phyloP scores from a whole-genome alignment of 2,113 vertebrate species.

The Salvelinus namaycush region DNA sequence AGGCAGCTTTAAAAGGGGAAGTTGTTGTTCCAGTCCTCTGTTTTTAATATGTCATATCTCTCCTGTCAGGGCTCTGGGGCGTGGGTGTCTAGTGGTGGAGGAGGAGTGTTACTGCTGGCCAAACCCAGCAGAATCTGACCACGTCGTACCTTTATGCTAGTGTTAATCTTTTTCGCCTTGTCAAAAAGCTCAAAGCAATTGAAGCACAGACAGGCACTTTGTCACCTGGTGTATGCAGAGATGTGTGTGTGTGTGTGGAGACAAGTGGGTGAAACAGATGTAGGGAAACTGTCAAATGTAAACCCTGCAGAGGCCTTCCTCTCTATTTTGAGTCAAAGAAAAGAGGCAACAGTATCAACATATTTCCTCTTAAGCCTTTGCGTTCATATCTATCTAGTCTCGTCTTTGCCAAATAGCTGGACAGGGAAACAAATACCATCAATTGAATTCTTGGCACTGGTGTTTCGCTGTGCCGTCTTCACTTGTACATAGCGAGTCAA shows the following conservation, averaged over 20 bases:
- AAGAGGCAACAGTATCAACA: constrained; percentile 59
- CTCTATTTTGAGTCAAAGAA: constrained; percentile 76
- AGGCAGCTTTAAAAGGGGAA: constrained; percentile 52
- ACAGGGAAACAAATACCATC: constrained; percentile 73
- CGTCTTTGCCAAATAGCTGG: constrained; percentile 69
- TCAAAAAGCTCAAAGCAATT: constrained; percentile 63
- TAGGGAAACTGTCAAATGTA: constrained; percentile 64
- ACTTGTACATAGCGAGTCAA: constrained; percentile 37
- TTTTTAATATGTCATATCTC: constrained; percentile 66
- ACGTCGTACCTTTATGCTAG: constrained; percentile 59
- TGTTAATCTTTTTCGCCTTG: constrained; percentile 56
- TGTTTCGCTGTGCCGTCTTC: constrained; percentile 42
- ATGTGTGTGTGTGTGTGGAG: constrained; percentile 12
- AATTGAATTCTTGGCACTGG: constrained; percentile 56
- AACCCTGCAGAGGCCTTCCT: constrained; percentile 70
- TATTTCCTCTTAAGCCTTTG: constrained; percentile 63
- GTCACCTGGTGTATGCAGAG: constrained; percentile 42
- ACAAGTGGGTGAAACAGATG: constrained; percentile 58
- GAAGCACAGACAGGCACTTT: constrained; percentile 52
- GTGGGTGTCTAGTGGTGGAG: constrained; percentile 35
- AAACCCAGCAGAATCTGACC: constrained; percentile 71
- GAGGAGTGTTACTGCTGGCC: constrained; percentile 61
- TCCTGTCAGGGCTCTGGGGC: constrained; percentile 70
- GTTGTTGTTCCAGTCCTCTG: constrained; percentile 59
- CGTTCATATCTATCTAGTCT: constrained; percentile 71